phyloP scores from a whole-genome alignment of 2,888 invertebrate genomes.

The Cylloceria caligata region DNA sequence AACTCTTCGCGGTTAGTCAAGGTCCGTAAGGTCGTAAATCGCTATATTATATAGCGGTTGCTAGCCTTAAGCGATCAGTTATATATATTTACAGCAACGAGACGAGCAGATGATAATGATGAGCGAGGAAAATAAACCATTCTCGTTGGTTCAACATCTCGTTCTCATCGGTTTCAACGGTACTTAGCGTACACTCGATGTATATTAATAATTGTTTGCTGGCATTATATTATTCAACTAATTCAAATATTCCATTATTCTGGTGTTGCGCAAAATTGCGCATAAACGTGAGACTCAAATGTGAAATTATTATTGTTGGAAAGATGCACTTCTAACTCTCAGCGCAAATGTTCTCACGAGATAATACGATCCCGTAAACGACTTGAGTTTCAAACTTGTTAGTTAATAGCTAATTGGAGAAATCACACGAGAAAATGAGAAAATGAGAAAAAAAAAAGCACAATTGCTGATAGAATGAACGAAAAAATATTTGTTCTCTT shows the following conservation, averaged over 20 bases:
- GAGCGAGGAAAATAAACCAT: constrained; percentile 7
- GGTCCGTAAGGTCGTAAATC: constrained; percentile 29
- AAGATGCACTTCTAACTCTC: constrained; percentile 2
- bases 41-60: constrained; percentile 19
- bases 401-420: not conserved
- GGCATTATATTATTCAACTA: constrained; percentile 11
- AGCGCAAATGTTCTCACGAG: constrained; percentile 7
- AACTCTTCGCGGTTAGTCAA: constrained; percentile 9
- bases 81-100: not conserved
- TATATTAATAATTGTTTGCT: constrained; percentile 3
- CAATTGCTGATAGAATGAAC: no score
- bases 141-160: not conserved
- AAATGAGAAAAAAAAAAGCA: no score
- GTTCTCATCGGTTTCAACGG: constrained; percentile 16
- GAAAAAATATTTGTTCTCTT: no score
- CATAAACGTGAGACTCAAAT: not conserved
- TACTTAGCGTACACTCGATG: not conserved
- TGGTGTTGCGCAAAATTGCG: not conserved
- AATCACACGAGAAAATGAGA: not conserved
- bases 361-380: not conserved
- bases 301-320: not conserved
- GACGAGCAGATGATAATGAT: constrained; percentile 6
- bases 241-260: not conserved
- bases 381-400: not conserved
- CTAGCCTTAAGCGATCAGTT: constrained; percentile 8